Base-by-base conservation (phyloP, 2,113 vertebrate species). In the Hydrolagus affinis region DNA sequence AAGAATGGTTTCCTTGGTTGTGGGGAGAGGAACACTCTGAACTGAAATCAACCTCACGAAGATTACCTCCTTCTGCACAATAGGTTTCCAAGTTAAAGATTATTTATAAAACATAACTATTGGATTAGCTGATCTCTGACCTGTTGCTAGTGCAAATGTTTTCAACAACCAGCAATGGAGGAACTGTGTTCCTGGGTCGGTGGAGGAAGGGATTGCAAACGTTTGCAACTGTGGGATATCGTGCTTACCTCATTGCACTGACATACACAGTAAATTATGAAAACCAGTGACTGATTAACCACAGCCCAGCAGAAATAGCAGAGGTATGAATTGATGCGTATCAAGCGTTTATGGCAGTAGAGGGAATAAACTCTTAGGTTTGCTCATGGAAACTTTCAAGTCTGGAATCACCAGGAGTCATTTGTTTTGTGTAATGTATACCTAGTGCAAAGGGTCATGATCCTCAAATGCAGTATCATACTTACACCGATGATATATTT, bases 351-450 rank as follows among this genome's bases (percentile, higher is more conserved):
- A 11, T 3, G 66, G 62, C 21, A 66, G 59, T 17, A 11, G 62
- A 83, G 78, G 60, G 66, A 83, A 44, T 44, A 44, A 44, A 44
- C 44, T 44, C 44, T 44, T 44, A 44, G 44, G 44, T 44, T 44
- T 44, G 44, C 44, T 44, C 44, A 44, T 44, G 44, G 44, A 83
- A 83, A 21, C n/a, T 30, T 83, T 66, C 62, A 66, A 68, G 60
- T 83, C 62, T 66, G 15, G 62, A 28, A 83, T 83, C 64, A 83
- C 60, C 7, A 68, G 28, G 17, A 32, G 8, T 30, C 78, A 83
- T 28, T 19, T 75, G 73, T 83, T 83, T 66, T 83, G 78, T 83
- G 78, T 83, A 83, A 83, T 28, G 8, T 68, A 32, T 23, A 66
- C 66, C 62, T 28, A 83, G 62, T 60, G 28, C 78, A 83, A 83